Evolutionary conservation across 2,113 vertebrate genomes (phyloP), one percentile per base, ranked within the genome.

Genomic region (Xiphias gladius): DNA sequence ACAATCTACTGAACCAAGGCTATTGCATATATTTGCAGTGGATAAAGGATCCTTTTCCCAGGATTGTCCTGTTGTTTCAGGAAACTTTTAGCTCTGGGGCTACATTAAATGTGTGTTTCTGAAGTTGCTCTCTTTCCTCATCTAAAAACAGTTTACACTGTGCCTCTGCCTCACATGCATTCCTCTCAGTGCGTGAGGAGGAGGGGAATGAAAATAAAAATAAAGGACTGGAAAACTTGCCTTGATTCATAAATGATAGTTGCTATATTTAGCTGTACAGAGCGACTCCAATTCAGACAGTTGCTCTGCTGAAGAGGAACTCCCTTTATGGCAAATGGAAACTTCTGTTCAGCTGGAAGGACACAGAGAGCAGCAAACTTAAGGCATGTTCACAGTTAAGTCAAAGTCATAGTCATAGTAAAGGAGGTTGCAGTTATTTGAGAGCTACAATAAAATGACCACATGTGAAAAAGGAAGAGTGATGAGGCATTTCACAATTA

Each of bases 241-340:
- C 80, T 71, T 72, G 69, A 90, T 86, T 80, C 83, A 82, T 85
- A 87, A 79, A 89, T 76, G 39, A 65, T 74, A 55, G 74, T 41
- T 37, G 78, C 89, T 94, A 93, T 94, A 92, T 78, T 92, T 91
- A 93, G 93, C 64, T 32, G 26, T 7, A 17, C 37, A 35, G 30
- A 57, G 46, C 2, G 3, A 84, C 71, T 85, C 76, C 73, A 79
- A 85, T 88, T 88, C 26, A 64, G 91, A 86, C 35, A 52, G 26
- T 46, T 48, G 71, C 41, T 67, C 9, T 73, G 52, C 73, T 84
- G 74, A 87, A 86, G 71, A 73, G 71, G 69, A 87, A 85, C 66
- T 87, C 78, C 77, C 28, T 77, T 87, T 77, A 63, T 84, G 64
- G 77, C 37, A 37, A 82, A 71, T 3, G 61, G 10, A 37, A 67